phyloP scores from a whole-genome alignment of 2,797 vertebrate species.

The Lagodon rhomboides region DNA sequence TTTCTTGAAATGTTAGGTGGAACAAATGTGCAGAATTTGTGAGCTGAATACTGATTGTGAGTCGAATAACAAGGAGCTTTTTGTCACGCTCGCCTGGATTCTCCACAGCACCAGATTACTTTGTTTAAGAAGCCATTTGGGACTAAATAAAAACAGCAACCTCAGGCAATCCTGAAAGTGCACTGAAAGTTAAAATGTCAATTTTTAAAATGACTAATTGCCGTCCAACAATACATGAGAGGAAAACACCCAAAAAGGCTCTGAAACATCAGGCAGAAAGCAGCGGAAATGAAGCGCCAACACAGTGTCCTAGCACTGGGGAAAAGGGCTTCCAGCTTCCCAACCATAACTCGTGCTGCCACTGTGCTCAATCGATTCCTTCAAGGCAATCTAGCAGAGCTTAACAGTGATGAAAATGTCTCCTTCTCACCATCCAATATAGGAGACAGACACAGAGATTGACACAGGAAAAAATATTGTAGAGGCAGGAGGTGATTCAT shows the following conservation, averaged over 20 bases:
- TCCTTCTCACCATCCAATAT: constrained; percentile 36
- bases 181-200: not conserved
- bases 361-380: constrained; percentile 57
- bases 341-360: constrained; percentile 55
- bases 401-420: constrained; percentile 58
- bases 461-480: constrained; percentile 34
- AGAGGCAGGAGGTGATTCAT: constrained; percentile 10
- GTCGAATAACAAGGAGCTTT: not conserved
- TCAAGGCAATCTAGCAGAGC: constrained; percentile 43
- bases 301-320: constrained; percentile 22
- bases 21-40: not conserved
- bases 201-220: constrained; percentile 28
- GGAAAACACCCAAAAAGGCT: constrained; percentile 14
- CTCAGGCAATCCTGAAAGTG: constrained; percentile 23
- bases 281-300: constrained; percentile 16
- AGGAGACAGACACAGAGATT: constrained; percentile 19
- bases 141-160: constrained; percentile 27
- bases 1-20: not conserved
- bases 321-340: constrained; percentile 19
- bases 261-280: constrained; percentile 15
- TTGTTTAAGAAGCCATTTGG: constrained; percentile 22
- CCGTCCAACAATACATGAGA: not conserved
- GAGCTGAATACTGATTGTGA: constrained; percentile 17
- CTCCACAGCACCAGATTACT: constrained; percentile 6
- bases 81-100: not conserved